phyloP scores from a whole-genome alignment of 2,888 invertebrate genomes.

The Nematopogon swammerdamellus region DNA sequence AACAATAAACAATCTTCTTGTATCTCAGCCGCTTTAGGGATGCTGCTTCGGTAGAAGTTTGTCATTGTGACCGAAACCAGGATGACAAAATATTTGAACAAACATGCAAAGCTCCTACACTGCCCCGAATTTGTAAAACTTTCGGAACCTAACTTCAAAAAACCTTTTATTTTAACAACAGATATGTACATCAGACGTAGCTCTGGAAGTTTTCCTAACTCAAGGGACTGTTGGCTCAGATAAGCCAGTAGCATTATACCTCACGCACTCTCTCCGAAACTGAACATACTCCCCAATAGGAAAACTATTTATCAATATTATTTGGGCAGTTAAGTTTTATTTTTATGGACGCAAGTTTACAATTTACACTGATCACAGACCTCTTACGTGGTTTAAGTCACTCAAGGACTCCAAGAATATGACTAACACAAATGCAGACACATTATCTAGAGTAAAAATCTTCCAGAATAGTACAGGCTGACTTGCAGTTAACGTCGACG shows the following conservation, averaged over 20 bases:
- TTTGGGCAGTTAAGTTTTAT: constrained; percentile 23
- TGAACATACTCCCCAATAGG: constrained; percentile 18
- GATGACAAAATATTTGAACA: constrained; percentile 15
- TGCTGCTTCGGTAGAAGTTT: too few relatives aligned
- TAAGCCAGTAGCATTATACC: constrained; percentile 16
- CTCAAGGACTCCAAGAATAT: constrained; percentile 25
- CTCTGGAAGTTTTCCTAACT: constrained; percentile 16
- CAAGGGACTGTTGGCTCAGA: constrained; percentile 16
- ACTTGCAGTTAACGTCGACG: background rate
- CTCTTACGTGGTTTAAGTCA: constrained; percentile 22
- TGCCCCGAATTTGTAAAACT: constrained; percentile 12
- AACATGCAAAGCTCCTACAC: background rate
- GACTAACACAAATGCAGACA: constrained; percentile 18
- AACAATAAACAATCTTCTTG: too few relatives aligned
- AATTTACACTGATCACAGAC: constrained; percentile 27
- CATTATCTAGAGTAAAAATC: constrained; percentile 19
- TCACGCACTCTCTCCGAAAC: constrained; percentile 15
- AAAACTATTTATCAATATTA: constrained; percentile 22
- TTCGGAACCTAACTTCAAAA: constrained; percentile 20
- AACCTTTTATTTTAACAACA: constrained; percentile 16
- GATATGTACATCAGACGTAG: constrained; percentile 17
- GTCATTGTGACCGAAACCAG: too few relatives aligned
- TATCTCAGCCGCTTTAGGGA: too few relatives aligned
- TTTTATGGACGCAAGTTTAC: constrained; percentile 23
- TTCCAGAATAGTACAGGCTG: background rate